Base-by-base conservation (phyloP, 2,113 vertebrate genomes). In the Halichoerus grypus region DNA sequence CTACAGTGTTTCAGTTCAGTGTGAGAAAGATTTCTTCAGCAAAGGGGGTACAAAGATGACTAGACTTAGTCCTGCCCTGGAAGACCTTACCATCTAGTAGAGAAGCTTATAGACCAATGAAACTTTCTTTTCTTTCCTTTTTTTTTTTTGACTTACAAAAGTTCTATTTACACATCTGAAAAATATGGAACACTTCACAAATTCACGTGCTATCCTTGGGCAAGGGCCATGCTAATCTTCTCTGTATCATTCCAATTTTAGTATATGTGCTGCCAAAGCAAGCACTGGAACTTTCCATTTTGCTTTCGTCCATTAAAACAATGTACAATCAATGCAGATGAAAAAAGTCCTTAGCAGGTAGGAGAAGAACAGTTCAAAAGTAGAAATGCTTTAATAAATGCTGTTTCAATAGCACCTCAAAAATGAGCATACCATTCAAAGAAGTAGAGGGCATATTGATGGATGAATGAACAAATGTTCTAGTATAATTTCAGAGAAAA, bases 401-500 rank as follows among this genome's bases (percentile, higher is more conserved):
- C 22, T 88, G 3, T 72, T 46, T 55, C 72, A 93, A 63, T 51
- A 96, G 12, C 51, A 76, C 16, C 71, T 71, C 74, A 79, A 94
- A 97, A 95, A 80, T 82, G n/a, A 94, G 31, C 26, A 51, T 81
- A 74, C 94, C 83, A 82, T 96, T 93, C 79, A 96, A 85, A 92
- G 63, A 77, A 91, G 59, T 63, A 31, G 28, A 31, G 24, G 39
- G 90, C 16, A 51, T 42, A 67, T 90, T 92, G 90, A 79, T 92
- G 80, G 33, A 88, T 77, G 18, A 61, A 83, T 46, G 12, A 55
- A 87, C 69, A 92, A 36, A 74, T 93, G 53, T 94, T 95, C 31
- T 94, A 49, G 31, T 83, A 83, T 94, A 95, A 89, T 94, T 91
- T 97, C 63, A 96, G 81, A 96, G 61, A 79, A 95, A 96, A 57